Evolutionary conservation across 2,113 vertebrate species (phyloP), one percentile per base, ranked within the genome.

Genomic region (Grammatotria lemairii): DNA sequence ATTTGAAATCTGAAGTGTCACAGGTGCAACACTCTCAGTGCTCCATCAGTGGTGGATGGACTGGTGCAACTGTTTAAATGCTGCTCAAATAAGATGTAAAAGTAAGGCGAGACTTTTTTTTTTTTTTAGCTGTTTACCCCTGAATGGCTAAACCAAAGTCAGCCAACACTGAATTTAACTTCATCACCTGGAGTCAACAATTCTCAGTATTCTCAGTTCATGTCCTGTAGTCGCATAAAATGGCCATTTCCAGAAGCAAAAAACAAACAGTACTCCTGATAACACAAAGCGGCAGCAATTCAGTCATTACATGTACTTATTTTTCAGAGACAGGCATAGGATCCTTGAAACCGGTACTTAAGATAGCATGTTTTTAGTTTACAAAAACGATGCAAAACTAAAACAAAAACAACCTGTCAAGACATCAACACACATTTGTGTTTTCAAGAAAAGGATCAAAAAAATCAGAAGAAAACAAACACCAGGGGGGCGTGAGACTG

Each of bases 191-290:
- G 40, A 85, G 19, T 33, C 26, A 73, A 51, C 85, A 87, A 68
- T 47, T 53, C 81, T 55, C 23, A 57, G 28, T 88, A 80, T 33
- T 33, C 7, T 33, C 33, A 33, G 33, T 33, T 33, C 1, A 93
- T 90, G 83, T 83, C 91, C 70, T 63, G 8, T 26, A 3, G 9
- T 86, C 9, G 75, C 88, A 80, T 82, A 79, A 54, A 57, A 7
- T 2, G 13, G 10, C 60, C 87, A 88, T 92, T 92, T 91, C 40
- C 38, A 84, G 54, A 45, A 1, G 33, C 60, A 84, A 91, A 91
- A 65, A 92, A 91, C 87, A 92, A 94, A 91, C 23, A 83, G 78
- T 38, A 63, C 31, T 80, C 28, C 58, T 21, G 60, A 82, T 82
- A 54, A 53, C 54, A 65, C 83, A 91, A 86, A 90, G 85, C 54